Percentiles rank a stretch among this genome's conserved stretches.
Conservation (phyloP, 2,888 invertebrate genomes). For the Protophormia terraenovae region DNA sequence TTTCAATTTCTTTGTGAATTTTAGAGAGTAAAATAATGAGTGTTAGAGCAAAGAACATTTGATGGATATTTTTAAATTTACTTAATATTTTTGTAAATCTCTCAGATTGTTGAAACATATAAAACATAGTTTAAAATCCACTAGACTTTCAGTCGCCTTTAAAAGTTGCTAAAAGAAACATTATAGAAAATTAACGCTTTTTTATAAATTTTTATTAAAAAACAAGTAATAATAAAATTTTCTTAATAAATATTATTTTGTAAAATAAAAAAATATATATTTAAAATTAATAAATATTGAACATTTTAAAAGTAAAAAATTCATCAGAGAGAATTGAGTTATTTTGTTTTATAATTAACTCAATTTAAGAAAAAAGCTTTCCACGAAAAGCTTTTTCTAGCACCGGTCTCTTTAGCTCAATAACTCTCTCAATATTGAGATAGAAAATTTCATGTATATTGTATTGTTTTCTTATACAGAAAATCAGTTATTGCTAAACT, state of each 20-base stretch:
- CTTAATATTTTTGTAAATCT: conserved; percentile 22
- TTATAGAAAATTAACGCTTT: conserved; percentile 18
- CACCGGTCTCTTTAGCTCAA: conserved; percentile 50
- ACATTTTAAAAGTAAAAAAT: too few relatives aligned
- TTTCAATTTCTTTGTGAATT: background rate
- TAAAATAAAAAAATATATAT: background rate
- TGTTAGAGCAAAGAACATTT: background rate
- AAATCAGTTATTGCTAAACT: conserved; percentile 79
- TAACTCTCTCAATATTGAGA: conserved; percentile 23
- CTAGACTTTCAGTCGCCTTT: conserved; percentile 86
- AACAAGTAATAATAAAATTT: background rate
- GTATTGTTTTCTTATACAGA: conserved; percentile 64
- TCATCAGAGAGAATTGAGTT: too few relatives aligned
- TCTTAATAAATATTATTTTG: background rate
- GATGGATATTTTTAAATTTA: background rate
- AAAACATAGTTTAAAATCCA: conserved; percentile 80
- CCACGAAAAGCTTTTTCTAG: conserved; percentile 32
- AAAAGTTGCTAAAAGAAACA: conserved; percentile 71
- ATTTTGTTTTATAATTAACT: too few relatives aligned
- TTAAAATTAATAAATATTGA: background rate
- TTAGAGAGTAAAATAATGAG: background rate
- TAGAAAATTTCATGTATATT: conserved; percentile 57
- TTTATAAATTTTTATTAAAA: background rate
- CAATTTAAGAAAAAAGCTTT: background rate
- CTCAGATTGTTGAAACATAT: conserved; percentile 69